phyloP scores from a whole-genome alignment of 2,113 vertebrate genomes.

The Baryphthengus martii region DNA sequence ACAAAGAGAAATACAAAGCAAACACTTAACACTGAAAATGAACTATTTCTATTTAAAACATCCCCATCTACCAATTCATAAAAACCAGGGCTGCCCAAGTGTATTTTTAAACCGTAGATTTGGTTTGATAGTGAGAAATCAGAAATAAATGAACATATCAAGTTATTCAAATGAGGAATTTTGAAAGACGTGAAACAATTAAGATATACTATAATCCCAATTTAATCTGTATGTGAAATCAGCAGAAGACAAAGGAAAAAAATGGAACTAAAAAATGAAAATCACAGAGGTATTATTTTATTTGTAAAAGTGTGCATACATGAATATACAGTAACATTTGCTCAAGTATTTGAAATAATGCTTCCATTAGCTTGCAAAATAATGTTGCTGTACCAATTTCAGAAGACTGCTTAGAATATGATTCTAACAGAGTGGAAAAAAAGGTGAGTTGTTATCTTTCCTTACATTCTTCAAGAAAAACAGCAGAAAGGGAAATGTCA shows the following conservation, averaged over 20 bases:
- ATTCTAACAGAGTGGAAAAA: conserved; percentile 43
- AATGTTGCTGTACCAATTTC: neutral
- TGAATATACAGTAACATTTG: neutral
- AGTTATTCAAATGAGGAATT: neutral
- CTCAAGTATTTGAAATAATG: conserved; percentile 24
- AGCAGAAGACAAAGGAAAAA: neutral
- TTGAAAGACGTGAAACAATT: neutral
- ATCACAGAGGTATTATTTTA: neutral
- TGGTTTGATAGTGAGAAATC: neutral
- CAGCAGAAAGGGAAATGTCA: neutral
- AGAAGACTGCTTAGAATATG: conserved; percentile 9
- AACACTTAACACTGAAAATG: neutral
- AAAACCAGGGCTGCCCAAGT: neutral
- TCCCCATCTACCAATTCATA: neutral
- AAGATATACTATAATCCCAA: neutral
- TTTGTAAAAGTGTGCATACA: neutral
- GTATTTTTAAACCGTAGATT: neutral
- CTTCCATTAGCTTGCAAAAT: conserved; percentile 17
- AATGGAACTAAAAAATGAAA: neutral
- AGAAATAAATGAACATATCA: neutral
- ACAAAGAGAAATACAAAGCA: neutral
- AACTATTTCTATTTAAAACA: neutral
- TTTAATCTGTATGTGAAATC: neutral
- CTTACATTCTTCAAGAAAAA: neutral
- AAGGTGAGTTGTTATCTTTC: conserved; percentile 18